Conservation (phyloP, 2,888 invertebrate species). For the Amiota minor region DNA sequence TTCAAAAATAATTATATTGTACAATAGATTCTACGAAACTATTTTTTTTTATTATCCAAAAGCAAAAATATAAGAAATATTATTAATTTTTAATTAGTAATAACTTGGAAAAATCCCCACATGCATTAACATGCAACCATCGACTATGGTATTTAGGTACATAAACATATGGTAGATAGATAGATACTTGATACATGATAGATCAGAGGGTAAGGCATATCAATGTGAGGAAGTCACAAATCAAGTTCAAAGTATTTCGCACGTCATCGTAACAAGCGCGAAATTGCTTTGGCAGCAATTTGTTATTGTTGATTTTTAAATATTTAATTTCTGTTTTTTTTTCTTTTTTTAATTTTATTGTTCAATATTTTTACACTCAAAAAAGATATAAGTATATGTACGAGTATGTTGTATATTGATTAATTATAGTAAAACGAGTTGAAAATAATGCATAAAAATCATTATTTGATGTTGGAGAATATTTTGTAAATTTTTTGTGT, state of each 20-base stretch:
- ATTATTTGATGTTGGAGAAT: not conserved
- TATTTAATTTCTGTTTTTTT: too few species aligned
- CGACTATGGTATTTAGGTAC: not conserved
- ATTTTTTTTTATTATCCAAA: constrained; percentile 34
- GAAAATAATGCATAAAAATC: constrained; percentile 6
- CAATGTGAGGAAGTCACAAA: not conserved
- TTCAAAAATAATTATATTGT: not conserved
- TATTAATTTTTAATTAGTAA: constrained; percentile 29
- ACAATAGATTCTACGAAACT: constrained; percentile 1
- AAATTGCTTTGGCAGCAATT: not conserved
- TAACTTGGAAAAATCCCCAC: constrained; percentile 4
- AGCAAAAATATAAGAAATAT: constrained; percentile 60
- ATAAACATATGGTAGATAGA: not conserved
- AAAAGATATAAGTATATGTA: not conserved
- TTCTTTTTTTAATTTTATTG: constrained; percentile 51
- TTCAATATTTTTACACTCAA: constrained; percentile 37
- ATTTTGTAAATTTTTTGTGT: not conserved
- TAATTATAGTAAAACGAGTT: constrained; percentile 43
- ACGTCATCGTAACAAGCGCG: constrained; percentile 45
- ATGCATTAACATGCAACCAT: not conserved
- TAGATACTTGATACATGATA: not conserved
- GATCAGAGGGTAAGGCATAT: too few species aligned
- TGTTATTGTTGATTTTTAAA: too few species aligned
- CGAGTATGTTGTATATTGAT: constrained; percentile 31
- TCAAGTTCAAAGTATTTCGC: constrained; percentile 25